Conservation (phyloP, 1,140 invertebrate genomes). For the Drosophila santomea region DNA sequence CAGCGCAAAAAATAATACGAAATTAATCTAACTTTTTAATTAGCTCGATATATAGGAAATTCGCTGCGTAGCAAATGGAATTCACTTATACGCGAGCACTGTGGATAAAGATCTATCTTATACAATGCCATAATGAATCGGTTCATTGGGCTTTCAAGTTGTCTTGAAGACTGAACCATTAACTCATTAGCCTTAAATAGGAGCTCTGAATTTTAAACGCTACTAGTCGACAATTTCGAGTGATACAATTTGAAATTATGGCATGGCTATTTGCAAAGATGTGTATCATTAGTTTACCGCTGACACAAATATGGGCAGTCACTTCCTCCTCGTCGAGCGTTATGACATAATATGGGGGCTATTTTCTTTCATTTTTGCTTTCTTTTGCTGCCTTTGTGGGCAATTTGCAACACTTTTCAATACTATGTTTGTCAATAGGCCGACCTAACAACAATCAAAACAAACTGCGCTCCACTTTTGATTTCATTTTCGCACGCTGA, state of each 20-base stretch:
- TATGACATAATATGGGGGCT: slow-evolving; percentile 49
- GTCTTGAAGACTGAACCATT: slow-evolving; percentile 38
- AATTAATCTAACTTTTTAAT: slow-evolving; percentile 60
- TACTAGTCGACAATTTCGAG: slow-evolving; percentile 39
- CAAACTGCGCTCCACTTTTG: slow-evolving; percentile 73
- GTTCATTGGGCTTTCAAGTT: slow-evolving; percentile 12
- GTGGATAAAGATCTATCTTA: slow-evolving; percentile 25
- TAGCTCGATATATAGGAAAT: slow-evolving; percentile 11
- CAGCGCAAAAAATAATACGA: slow-evolving; percentile 26
- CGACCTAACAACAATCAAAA: slow-evolving; percentile 54
- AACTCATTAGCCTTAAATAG: slow-evolving; percentile 46
- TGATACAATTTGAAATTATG: slow-evolving; percentile 35
- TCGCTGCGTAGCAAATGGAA: slow-evolving; percentile 52
- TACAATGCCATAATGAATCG: slow-evolving; percentile 19
- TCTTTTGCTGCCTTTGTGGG: slow-evolving; percentile 26
- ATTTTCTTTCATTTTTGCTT: slow-evolving; percentile 13
- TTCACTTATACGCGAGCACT: slow-evolving; percentile 16
- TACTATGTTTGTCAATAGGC: slow-evolving; percentile 68
- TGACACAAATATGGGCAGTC: slow-evolving; percentile 56
- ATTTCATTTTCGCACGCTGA: slow-evolving; percentile 65
- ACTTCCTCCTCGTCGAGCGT: slow-evolving; percentile 41
- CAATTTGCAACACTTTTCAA: slow-evolving; percentile 66
- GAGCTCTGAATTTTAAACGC: slow-evolving; percentile 18
- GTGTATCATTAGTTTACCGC: slow-evolving; percentile 47
- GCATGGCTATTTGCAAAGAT: slow-evolving; percentile 15